Percentiles rank a stretch among this genome's conserved stretches.
Conservation (phyloP, 2,113 vertebrate species). For the Bostrychus sinensis region DNA sequence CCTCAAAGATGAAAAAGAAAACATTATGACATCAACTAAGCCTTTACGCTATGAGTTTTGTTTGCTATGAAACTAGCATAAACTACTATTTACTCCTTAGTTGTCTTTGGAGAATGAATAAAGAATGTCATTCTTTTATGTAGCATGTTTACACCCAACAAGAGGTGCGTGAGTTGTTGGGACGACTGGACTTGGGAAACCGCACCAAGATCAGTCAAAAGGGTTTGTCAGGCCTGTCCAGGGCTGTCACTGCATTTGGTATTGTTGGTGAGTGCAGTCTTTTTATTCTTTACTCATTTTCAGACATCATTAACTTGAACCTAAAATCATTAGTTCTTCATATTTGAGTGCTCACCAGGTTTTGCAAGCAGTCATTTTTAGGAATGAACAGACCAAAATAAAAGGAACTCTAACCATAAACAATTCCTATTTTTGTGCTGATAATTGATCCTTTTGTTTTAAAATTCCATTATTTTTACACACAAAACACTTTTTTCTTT, state of each 20-base stretch:
- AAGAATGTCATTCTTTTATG: constrained; percentile 33
- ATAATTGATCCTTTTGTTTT: too few relatives aligned
- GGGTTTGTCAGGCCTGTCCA: constrained; percentile 90
- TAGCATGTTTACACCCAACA: constrained; percentile 95
- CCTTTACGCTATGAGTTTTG: too few relatives aligned
- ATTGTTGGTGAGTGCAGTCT: constrained; percentile 87
- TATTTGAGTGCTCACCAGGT: constrained; percentile 24
- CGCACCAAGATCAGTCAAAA: constrained; percentile 94
- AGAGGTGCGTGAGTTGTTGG: constrained; percentile 91
- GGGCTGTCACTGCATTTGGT: constrained; percentile 89
- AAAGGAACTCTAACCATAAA: too few relatives aligned
- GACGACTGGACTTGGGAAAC: constrained; percentile 94
- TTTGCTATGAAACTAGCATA: too few relatives aligned
- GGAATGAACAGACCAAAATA: too few relatives aligned
- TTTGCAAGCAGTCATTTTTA: constrained; percentile 15
- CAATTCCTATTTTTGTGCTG: too few relatives aligned
- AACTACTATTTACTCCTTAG: too few relatives aligned
- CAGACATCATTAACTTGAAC: background rate
- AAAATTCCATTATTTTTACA: too few relatives aligned
- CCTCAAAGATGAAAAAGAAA: too few relatives aligned
- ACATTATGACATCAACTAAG: too few relatives aligned
- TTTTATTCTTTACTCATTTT: background rate
- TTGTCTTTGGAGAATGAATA: too few relatives aligned
- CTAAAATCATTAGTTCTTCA: constrained; percentile 4
- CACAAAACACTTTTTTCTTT: too few relatives aligned